Conservation (phyloP, 2,888 invertebrate genomes). For the Polydrusus cervinus region DNA sequence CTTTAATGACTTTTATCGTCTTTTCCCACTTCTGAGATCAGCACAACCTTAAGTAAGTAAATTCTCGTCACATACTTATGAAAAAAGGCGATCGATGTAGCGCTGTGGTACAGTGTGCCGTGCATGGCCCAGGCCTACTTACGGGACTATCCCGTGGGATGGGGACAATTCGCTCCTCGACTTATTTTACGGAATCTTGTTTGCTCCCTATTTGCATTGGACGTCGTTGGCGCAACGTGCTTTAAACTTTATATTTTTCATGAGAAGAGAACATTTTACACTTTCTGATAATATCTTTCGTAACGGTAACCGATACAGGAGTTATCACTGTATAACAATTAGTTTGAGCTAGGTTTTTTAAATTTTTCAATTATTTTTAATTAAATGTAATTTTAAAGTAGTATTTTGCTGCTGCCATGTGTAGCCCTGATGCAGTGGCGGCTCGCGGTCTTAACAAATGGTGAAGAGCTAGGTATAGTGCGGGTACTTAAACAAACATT, state of each 20-base stretch:
- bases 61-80: constrained; percentile 52
- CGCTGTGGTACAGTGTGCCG: constrained; percentile 43
- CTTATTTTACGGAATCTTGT: constrained; percentile 48
- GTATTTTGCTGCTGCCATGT: too few relatives aligned
- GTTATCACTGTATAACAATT: too few relatives aligned
- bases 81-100: constrained; percentile 51
- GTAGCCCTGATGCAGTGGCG: too few relatives aligned
- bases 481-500: too few relatives aligned
- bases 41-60: constrained; percentile 21
- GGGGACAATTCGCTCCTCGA: constrained; percentile 45
- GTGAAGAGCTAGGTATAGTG: too few relatives aligned
- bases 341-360: too few relatives aligned
- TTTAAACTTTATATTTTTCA: background rate
- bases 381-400: too few relatives aligned
- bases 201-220: constrained; percentile 30
- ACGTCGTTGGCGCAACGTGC: background rate
- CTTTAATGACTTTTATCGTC: background rate
- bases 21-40: constrained; percentile 13
- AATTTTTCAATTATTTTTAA: too few relatives aligned
- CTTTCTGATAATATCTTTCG: too few relatives aligned
- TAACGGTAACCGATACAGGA: too few relatives aligned
- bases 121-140: constrained; percentile 49
- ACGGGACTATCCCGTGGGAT: constrained; percentile 44
- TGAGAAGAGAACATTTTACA: background rate
- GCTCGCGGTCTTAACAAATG: too few relatives aligned